Evolutionary conservation across 2,113 vertebrate species (phyloP).

Genomic region (Ageneiosus marmoratus): DNA sequence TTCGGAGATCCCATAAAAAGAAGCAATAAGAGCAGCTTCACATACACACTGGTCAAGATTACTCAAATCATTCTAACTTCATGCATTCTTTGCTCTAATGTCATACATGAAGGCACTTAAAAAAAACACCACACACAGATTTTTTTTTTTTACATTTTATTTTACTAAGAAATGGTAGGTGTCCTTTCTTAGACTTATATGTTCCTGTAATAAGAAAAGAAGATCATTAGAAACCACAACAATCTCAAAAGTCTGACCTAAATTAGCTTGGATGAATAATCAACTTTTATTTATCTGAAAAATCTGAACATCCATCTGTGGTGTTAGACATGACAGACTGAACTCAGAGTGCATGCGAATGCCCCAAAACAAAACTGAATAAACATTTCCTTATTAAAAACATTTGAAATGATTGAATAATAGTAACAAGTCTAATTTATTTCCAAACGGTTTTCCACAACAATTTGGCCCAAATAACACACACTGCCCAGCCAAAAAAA

Average conservation of each 20-base stretch:
- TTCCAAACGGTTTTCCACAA: not conserved
- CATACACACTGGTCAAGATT: not conserved
- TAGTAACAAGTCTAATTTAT: too few species aligned
- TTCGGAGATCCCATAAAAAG: too few species aligned
- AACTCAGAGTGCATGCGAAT: too few species aligned
- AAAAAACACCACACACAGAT: too few species aligned
- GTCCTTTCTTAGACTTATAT: constrained; percentile 63
- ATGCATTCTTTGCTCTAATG: not conserved
- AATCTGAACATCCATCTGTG: too few species aligned
- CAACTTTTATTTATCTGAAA: not conserved
- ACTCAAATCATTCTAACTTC: not conserved
- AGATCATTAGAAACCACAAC: not conserved
- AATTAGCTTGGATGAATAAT: not conserved
- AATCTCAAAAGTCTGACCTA: not conserved
- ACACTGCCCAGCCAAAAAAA: too few species aligned
- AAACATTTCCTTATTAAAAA: not conserved
- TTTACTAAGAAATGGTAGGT: constrained; percentile 65
- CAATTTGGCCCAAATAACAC: not conserved
- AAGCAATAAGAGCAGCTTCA: not conserved
- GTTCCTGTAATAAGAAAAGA: constrained; percentile 71
- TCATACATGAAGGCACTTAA: not conserved
- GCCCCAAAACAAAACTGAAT: too few species aligned
- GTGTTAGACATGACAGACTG: not conserved
- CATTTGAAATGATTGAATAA: too few species aligned
- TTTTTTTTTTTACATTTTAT: constrained; percentile 67